Base-by-base conservation (phyloP, 2,888 invertebrate genomes). In the Hypercompe scribonia region DNA sequence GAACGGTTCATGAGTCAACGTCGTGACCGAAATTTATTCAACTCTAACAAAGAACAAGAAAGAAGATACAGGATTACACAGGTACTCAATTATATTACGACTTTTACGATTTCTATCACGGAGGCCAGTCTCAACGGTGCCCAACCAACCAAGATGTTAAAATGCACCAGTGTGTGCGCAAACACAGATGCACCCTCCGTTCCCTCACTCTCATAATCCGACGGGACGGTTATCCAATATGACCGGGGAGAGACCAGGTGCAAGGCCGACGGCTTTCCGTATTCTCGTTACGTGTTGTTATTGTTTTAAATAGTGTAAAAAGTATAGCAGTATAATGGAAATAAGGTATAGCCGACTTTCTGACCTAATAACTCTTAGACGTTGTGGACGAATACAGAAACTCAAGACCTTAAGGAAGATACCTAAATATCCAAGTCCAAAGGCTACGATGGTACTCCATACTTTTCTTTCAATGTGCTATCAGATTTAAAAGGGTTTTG, bases 1-100 rank as follows among this genome's bases (percentile, higher is more conserved):
- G 97, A 97, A 82, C 96, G 97, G 21, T 97, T 98, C 82, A 95
- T 97, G 88, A 97, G 96, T 76, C 97, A 97, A 84, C 96, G 97
- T 42, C 95, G 96, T 73, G 96, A 97, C 80, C 96, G 94, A 91
- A 94, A 88, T 3, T 91, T 96, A 70, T 97, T 97, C 90, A 96
- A 97, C 81, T 96, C 97, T 0, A 96, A 96, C 63, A 96, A 96
- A 78, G 97, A 97, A 88, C 96, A 96, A 78, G 97, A 97, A 78
- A 96, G 96, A 36, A 94, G 96, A 81, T 97, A 93, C 94, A 92
- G 90, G 85, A 94, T 95, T 68, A 95, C 93, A 74, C 95, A 95
- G 88, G 95, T 95, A 83, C 50, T 18, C 18, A 28, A 61, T 18
- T 2, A 18, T 61, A 31, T 18, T 61, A 61, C 36, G 36, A 61